Evolutionary conservation across 2,113 vertebrate genomes (phyloP), one percentile per base, ranked within the genome.

Genomic region (Aldabrachelys gigantea): DNA sequence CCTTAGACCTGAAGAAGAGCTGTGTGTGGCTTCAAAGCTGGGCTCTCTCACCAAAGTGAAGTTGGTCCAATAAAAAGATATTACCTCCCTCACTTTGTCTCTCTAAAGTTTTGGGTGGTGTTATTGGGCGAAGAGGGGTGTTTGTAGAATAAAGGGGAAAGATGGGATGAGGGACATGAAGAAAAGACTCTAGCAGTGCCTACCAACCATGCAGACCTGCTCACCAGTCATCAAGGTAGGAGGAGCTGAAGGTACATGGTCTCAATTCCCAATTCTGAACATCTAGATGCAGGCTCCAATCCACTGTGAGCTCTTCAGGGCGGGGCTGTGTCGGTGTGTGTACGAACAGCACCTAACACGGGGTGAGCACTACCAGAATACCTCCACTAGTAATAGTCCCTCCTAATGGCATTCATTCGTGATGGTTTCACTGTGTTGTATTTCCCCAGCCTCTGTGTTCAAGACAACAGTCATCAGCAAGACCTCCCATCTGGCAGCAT

Each of bases 171-270:
- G 8, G 85, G 5, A 10, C 2, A 0, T 1, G 21, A 87, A 84
- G 59, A 65, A 65, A 65, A 65, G 59, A 65, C 14, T 35, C 31
- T 14, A 65, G 31, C 12, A 8, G 29, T 65, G 59, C 29, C 31
- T 35, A 35, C 59, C 59, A 35, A 35, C 59, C 29, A 53, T 14
- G 49, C 44, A 8, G 4, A 3, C 56, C 10, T 92, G 52, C 56
- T 5, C 10, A 38, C 35, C 11, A 6, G 16, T 53, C 8, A 5
- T 6, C 7, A 0, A 82, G 38, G 44, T 19, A 49, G 31, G 62
- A 57, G 25, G 25, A 57, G 59, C n/a, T 82, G 49, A 76, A 35
- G 11, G 1, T 2, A 2, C 0, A 0, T 38, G 11, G 3, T 41
- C 29, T 62, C 29, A 13, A 35, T 35, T 65, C 10, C 16, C 81